Conservation (phyloP, 2,113 vertebrate genomes). For the Otus sunia region DNA sequence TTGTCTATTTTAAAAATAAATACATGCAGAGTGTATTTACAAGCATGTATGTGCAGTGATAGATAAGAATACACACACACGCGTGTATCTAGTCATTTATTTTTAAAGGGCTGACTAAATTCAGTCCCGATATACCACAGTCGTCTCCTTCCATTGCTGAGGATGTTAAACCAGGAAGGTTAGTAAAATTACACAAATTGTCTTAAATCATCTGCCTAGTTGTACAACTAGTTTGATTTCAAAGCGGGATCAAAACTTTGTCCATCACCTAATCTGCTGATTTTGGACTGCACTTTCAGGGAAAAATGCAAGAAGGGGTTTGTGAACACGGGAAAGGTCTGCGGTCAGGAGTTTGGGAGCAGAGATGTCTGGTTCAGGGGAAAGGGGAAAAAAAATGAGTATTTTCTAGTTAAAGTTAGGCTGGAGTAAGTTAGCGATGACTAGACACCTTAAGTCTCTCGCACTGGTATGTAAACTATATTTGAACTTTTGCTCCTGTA, state of each 20-base stretch:
- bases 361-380: background rate
- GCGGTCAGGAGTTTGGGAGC: background rate
- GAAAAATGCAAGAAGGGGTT: background rate
- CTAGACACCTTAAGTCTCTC: conserved; percentile 9
- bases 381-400: too few relatives aligned
- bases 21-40: background rate
- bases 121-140: background rate
- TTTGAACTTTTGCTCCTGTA: conserved; percentile 55
- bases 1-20: conserved; percentile 31
- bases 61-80: background rate
- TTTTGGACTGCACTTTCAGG: background rate
- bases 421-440: background rate
- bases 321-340: background rate
- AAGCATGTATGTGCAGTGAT: background rate
- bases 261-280: background rate
- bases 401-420: background rate
- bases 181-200: background rate
- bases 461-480: conserved; percentile 46
- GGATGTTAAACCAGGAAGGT: background rate
- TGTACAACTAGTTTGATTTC: background rate
- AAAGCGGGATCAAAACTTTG: background rate
- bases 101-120: background rate
- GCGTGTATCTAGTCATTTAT: background rate
- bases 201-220: background rate
- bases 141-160: background rate